Base-by-base conservation (phyloP, 2,888 invertebrate genomes). In the Cheilosia urbana region DNA sequence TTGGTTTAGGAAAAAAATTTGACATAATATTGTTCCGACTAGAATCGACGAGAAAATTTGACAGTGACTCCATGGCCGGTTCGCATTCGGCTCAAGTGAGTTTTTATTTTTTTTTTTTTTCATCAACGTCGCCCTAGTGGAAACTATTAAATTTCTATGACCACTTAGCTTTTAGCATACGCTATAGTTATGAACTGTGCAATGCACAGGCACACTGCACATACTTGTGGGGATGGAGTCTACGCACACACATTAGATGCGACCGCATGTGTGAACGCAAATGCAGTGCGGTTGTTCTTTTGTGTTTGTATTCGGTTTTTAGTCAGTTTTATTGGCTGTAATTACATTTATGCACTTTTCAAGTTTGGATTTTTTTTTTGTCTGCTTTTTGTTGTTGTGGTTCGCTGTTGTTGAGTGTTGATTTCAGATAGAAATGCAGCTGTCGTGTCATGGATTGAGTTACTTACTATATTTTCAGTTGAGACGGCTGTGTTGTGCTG, bases 251-350 rank as follows among this genome's bases (percentile, higher is more conserved):
- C 11, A 2, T 19, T 66, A 11, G 63, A 34, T 47, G 51, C 17
- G 19, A 66, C 15, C 47, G n/a, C 62, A 47, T 65, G 57, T 63
- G 62, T 58, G 47, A 17, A 37, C 57, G 55, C 21, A 51, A 51
- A 53, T 66, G 65, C 65, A 72, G 30, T 72, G 79, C 65, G 72
- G 79, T 79, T 72, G 72, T 72, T 34, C 72, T 53, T 65, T 72
- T 72, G 57, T 19, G 51, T 51, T 42, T 58, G 71, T 65, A 58
- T 72, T 72, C 49, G 40, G 65, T 30, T 79, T 78, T 79, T 71
- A 79, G 78, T 79, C 65, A 47, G 65, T 79, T 79, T 79, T 79
- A 79, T 79, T 79, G 72, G 58, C 79, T 72, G 79, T 72, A 79
- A 79, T 79, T 79, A 72, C 72, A 79, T 79, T 79, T 79, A 60